A percentile compares a stretch with the other conserved stretches of the same genome.
phyloP scores from a whole-genome alignment of 2,113 vertebrate genomes.

The Nanorana parkeri region DNA sequence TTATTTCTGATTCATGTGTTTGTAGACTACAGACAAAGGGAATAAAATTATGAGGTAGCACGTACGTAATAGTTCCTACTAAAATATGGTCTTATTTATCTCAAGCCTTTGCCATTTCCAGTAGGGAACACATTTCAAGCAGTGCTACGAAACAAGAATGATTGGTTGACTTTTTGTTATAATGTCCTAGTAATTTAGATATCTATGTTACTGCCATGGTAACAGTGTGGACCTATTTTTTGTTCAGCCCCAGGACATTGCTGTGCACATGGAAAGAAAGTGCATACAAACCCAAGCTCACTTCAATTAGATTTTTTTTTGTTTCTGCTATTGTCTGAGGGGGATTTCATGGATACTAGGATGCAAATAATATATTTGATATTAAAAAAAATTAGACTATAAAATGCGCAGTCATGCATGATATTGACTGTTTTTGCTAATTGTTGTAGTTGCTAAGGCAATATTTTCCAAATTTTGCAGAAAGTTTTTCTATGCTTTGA shows the following conservation, averaged over 20 bases:
- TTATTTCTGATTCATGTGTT: conserved; percentile 31
- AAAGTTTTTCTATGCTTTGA: no score
- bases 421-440: no score
- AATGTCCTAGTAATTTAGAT: conserved; percentile 10
- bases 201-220: conserved; percentile 11
- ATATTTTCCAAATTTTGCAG: no score
- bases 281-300: background rate
- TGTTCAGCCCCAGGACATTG: background rate
- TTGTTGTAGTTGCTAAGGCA: no score
- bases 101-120: background rate
- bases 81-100: conserved; percentile 16
- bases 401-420: no score
- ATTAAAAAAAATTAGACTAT: no score
- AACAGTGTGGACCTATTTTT: conserved; percentile 2
- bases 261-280: conserved; percentile 2
- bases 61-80: background rate
- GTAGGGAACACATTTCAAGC: background rate
- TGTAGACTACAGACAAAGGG: conserved; percentile 10
- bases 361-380: no score
- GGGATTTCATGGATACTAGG: no score
- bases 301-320: background rate
- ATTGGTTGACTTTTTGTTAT: conserved; percentile 16
- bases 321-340: no score
- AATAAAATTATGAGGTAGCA: background rate
- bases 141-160: conserved; percentile 3